Evolutionary conservation across 2,888 invertebrate genomes (phyloP).

Genomic region (Portevinia maculata): DNA sequence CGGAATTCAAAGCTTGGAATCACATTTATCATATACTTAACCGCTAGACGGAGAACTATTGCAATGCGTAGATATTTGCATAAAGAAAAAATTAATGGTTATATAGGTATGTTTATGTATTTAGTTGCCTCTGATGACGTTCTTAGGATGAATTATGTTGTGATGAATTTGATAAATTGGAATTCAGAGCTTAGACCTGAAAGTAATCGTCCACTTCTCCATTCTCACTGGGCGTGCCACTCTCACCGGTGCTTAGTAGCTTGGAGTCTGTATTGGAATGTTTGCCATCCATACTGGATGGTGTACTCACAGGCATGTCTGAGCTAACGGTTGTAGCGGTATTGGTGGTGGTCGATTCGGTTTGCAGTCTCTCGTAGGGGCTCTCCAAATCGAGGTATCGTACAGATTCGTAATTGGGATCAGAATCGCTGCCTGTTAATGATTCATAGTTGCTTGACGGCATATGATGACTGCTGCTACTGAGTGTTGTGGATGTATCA

Average conservation of each 20-base stretch:
- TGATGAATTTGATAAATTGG: constrained; percentile 50
- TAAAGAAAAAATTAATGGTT: constrained; percentile 15
- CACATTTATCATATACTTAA: constrained; percentile 62
- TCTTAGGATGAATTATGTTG: constrained; percentile 54
- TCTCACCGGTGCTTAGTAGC: constrained; percentile 58
- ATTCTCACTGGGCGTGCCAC: constrained; percentile 76
- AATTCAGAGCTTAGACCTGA: constrained; percentile 79
- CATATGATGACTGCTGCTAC: constrained; percentile 82
- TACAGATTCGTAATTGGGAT: constrained; percentile 93
- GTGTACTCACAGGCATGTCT: constrained; percentile 65
- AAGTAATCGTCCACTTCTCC: constrained; percentile 83
- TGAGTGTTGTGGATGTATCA: constrained; percentile 77
- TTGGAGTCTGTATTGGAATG: constrained; percentile 62
- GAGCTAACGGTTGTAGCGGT: constrained; percentile 71
- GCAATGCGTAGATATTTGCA: constrained; percentile 16
- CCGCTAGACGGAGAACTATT: constrained; percentile 59
- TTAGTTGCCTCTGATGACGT: constrained; percentile 69
- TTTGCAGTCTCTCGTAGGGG: constrained; percentile 87
- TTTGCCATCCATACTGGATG: constrained; percentile 61
- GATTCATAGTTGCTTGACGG: constrained; percentile 91
- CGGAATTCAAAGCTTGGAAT: constrained; percentile 68
- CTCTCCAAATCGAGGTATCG: constrained; percentile 89
- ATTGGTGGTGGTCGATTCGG: constrained; percentile 78
- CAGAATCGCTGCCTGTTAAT: constrained; percentile 90
- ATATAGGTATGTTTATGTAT: constrained; percentile 42